A percentile compares a stretch with the other conserved stretches of the same genome.
These are phyloP conservation scores for Phaonia tiefii DNA, from an alignment of 2,888 invertebrate genomes.

Conservation along the genomic window DNA sequence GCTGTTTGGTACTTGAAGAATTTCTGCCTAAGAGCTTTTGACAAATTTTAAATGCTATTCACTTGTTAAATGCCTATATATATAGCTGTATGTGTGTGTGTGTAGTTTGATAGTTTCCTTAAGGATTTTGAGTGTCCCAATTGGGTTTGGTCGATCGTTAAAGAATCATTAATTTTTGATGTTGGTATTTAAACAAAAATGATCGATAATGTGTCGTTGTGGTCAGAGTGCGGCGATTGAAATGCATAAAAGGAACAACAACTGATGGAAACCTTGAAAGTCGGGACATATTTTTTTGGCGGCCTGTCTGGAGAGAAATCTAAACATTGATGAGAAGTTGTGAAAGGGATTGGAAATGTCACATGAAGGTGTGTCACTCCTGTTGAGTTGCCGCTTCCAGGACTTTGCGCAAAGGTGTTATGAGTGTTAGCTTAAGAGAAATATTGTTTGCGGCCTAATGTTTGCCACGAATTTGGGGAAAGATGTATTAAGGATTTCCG, in stretches of 20 bases:
- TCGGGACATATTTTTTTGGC: no score
- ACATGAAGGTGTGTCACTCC: no score
- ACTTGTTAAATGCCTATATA: conserved; percentile 28
- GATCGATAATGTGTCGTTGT: conserved; percentile 39
- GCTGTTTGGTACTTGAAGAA: conserved; percentile 12
- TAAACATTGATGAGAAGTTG: no score
- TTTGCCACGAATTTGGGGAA: no score
- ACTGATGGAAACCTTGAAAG: background rate
- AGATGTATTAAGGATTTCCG: no score
- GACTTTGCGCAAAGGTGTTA: no score
- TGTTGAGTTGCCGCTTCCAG: no score
- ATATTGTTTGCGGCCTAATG: no score
- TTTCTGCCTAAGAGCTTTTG: conserved; percentile 34
- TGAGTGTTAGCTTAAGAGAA: no score
- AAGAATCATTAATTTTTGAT: conserved; percentile 40
- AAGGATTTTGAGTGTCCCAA: background rate
- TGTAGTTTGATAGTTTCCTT: background rate
- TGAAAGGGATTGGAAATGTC: no score
- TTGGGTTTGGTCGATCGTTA: background rate
- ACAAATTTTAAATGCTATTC: conserved; percentile 53
- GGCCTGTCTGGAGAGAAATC: no score
- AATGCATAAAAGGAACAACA: conserved; percentile 23
- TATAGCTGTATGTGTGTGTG: background rate
- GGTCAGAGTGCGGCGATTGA: background rate
- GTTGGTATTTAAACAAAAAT: conserved; percentile 43